Evolutionary conservation across 92 coral and sea anemone species (phyloP).

Genomic region (Umimayanthus chanpuru): DNA sequence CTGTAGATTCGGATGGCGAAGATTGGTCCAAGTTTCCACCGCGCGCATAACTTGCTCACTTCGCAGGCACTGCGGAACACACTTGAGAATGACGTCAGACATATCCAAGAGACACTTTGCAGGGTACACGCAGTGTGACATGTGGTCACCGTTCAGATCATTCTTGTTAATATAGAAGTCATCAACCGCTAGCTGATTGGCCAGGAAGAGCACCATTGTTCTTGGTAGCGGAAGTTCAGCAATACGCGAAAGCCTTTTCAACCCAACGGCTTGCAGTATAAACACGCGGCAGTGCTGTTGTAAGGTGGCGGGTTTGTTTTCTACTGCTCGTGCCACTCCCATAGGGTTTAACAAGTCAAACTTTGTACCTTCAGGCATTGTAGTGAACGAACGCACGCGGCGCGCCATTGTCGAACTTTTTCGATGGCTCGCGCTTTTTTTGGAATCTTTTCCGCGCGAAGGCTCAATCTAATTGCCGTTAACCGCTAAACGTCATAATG

Average conservation of each 20-base stretch:
- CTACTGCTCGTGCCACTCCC: constrained; percentile 31
- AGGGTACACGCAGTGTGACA: constrained; percentile 90
- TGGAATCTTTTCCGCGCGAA: constrained; percentile 19
- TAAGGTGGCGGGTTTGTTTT: constrained; percentile 53
- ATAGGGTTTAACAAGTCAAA: constrained; percentile 79
- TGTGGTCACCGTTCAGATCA: constrained; percentile 79
- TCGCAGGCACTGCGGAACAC: constrained; percentile 75
- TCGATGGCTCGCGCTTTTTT: not conserved
- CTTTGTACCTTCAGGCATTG: constrained; percentile 64
- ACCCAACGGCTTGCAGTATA: constrained; percentile 88
- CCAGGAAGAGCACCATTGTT: constrained; percentile 78
- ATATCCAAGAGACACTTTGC: constrained; percentile 95
- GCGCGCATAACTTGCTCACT: constrained; percentile 70
- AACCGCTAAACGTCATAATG: constrained; percentile 27
- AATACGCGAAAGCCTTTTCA: constrained; percentile 80
- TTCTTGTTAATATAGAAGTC: constrained; percentile 91
- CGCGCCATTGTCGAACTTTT: constrained; percentile 70
- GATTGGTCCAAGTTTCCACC: constrained; percentile 76
- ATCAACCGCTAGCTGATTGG: constrained; percentile 84
- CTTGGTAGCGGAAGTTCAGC: constrained; percentile 92
- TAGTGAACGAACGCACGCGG: constrained; percentile 75
- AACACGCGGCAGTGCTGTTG: constrained; percentile 89
- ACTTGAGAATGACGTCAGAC: constrained; percentile 87
- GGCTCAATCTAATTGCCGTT: not conserved
- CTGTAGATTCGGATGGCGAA: constrained; percentile 83